Evolutionary conservation across 2,888 invertebrate species (phyloP), one percentile per base, ranked within the genome.

Genomic region (Parelbella ahira): DNA sequence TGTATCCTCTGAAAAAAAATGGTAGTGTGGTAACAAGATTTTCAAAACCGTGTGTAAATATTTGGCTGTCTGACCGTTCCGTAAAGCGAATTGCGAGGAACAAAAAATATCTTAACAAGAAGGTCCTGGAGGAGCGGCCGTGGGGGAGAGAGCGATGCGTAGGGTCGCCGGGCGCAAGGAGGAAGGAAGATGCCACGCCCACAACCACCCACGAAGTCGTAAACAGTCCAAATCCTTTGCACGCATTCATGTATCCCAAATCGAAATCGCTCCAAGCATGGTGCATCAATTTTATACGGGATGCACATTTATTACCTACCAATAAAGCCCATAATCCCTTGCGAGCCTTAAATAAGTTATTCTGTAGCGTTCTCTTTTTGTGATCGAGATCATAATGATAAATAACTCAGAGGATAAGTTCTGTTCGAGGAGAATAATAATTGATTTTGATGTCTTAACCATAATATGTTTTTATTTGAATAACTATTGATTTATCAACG

Each of bases 211-310:
- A 87, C 86, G 87, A 80, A 76, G 87, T 71, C 81, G 72, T 86
- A 83, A 87, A 84, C 82, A 84, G 84, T 81, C 83, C 75, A 84
- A 87, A 87, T 84, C 86, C 83, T 83, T 82, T 82, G 84, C 83
- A 83, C 79, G 84, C 78, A 84, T 82, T 81, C 84, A 82, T 82
- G 81, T 86, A 83, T 81, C 83, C 86, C 75, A 86, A 86, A 84
- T 80, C 80, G 78, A 84, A 83, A 84, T 78, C 79, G 82, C 81
- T 83, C 53, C 73, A 63, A 82, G 82, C 81, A 71, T 73, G 74
- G 55, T 56, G 57, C 47, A 49, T 45, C 47, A 44, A 54, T 44
- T 51, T 51, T 45, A 47, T 64, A 62, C 38, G 52, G 63, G 51
- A 81, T 62, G 74, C 63, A 55, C 45, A 55, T 58, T 60, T 75